Evolutionary conservation across 2,797 vertebrate genomes (phyloP), one percentile per base, ranked within the genome.

Genomic region (Poeciliopsis turneri): DNA sequence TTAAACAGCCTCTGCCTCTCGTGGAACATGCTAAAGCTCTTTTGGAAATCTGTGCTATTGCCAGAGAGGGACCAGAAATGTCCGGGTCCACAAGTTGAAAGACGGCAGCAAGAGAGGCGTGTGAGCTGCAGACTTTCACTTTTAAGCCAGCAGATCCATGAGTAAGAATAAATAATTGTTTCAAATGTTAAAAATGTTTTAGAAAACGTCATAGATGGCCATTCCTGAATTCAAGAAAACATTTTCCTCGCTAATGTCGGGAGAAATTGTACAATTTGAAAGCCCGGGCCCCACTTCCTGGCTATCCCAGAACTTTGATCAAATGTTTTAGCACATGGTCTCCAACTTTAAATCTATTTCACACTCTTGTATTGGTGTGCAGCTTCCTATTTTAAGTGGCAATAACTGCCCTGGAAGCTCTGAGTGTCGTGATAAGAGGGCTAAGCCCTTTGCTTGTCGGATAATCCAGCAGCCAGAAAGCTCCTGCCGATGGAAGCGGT

Each of bases 391-490:
- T 94, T 94, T 89, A 93, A 90, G 90, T 93, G 90, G 91, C 88
- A 86, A 83, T 85, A 93, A 90, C 87, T 75, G 84, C 85, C 87
- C 88, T 81, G 89, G 84, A 88, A 82, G 91, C 91, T 84, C 86
- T 80, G 88, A 91, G 92, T 90, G 88, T 86, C 53, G 89, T 91
- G 94, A 95, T 94, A 91, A 90, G 86, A 94, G 92, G 41, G 82
- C 88, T 95, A 95, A 96, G 90, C 94, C 90, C 89, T 92, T 94
- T 93, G 92, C 93, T 95, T 94, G 94, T 95, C 82, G 87, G 92
- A 95, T 96, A 95, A 96, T 95, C 95, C 95, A 94, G 77, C 85
- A 81, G 82, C 90, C 91, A 93, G 92, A 95, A 94, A 94, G 92
- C 94, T 95, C 90, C 90, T 95, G 93, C 93, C 93, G 94, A 95